These are phyloP conservation scores for Saturnia pavonia DNA, from an alignment of 2,888 invertebrate genomes.

Conservation along the genomic window DNA sequence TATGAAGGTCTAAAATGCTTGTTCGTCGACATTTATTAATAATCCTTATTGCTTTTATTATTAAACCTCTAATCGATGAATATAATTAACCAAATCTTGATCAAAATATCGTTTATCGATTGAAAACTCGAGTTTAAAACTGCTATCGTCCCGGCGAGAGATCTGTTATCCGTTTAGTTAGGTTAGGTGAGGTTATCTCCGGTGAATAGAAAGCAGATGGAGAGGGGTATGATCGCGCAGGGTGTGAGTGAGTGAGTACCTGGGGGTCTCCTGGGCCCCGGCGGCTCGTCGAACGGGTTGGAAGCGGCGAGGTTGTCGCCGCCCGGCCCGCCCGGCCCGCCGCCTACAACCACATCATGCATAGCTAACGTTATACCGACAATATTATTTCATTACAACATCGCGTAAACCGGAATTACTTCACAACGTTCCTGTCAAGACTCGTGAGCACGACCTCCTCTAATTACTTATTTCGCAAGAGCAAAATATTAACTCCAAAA, in stretches of 20 bases:
- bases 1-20: background rate
- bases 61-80: too few species aligned
- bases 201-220: background rate
- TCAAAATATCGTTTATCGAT: too few species aligned
- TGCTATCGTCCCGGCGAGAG: too few species aligned
- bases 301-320: slow-evolving; percentile 91
- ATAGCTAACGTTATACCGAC: background rate
- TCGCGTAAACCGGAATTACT: background rate
- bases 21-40: background rate
- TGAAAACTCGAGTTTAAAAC: too few species aligned
- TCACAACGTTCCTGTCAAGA: background rate
- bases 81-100: too few species aligned
- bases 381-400: background rate
- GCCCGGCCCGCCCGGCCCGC: slow-evolving; percentile 76
- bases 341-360: slow-evolving; percentile 65
- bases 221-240: slow-evolving; percentile 36
- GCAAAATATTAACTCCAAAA: too few species aligned
- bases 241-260: slow-evolving; percentile 72
- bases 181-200: background rate
- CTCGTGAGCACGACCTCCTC: background rate
- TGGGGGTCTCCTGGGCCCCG: slow-evolving; percentile 79
- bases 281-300: slow-evolving; percentile 92
- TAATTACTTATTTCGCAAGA: too few species aligned
- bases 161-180: background rate
- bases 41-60: background rate